phyloP scores from a whole-genome alignment of 2,797 vertebrate genomes.

The Toxotes lorentzi region DNA sequence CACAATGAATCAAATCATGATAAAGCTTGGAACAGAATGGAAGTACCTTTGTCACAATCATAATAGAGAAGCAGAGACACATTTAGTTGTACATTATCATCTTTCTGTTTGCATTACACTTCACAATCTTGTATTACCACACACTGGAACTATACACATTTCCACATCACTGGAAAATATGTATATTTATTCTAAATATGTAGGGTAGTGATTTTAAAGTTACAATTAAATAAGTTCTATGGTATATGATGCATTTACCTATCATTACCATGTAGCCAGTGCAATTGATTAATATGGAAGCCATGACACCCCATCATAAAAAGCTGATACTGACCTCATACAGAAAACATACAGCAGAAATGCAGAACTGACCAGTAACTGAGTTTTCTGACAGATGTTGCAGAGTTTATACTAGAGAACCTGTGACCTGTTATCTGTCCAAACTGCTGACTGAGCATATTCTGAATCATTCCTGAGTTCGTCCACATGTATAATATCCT shows the following conservation, averaged over 20 bases:
- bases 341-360: not conserved
- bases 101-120: slow-evolving; percentile 17
- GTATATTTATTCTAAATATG: not conserved
- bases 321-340: slow-evolving; percentile 15
- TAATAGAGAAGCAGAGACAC: slow-evolving; percentile 20
- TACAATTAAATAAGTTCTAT: too few relatives aligned
- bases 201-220: not conserved
- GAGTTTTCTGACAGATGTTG: slow-evolving; percentile 49
- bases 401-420: slow-evolving; percentile 52
- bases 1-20: slow-evolving; percentile 38
- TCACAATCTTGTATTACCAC: slow-evolving; percentile 19
- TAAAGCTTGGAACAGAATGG: slow-evolving; percentile 46
- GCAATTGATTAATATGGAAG: not conserved
- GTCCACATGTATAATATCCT: slow-evolving; percentile 43
- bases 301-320: not conserved
- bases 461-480: slow-evolving; percentile 47
- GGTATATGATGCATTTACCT: too few relatives aligned
- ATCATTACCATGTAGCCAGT: not conserved
- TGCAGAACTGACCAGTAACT: slow-evolving; percentile 25
- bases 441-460: slow-evolving; percentile 75
- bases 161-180: not conserved
- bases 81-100: slow-evolving; percentile 20
- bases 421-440: slow-evolving; percentile 68
- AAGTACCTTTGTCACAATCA: slow-evolving; percentile 44
- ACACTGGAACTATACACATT: slow-evolving; percentile 7